Conservation (phyloP, 2,888 invertebrate species). For the Linnaemya tessellans region DNA sequence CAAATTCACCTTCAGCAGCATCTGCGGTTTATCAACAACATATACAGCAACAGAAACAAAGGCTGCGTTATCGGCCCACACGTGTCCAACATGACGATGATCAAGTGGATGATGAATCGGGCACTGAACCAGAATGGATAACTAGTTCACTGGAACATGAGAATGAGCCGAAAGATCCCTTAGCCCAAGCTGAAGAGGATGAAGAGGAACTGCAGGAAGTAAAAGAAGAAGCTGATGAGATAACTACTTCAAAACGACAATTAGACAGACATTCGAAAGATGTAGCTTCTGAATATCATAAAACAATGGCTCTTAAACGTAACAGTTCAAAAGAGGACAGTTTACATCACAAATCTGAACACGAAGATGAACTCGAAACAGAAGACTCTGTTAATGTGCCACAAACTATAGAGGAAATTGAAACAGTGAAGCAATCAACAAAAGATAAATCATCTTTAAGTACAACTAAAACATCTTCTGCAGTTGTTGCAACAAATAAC, state of each 20-base stretch:
- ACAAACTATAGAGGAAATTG: conserved; percentile 79
- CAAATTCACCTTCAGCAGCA: conserved; percentile 70
- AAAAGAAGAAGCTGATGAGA: conserved; percentile 69
- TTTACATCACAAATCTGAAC: conserved; percentile 44
- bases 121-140: conserved; percentile 75
- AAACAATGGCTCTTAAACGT: conserved; percentile 59
- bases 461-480: conserved; percentile 30
- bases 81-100: conserved; percentile 52
- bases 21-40: conserved; percentile 73
- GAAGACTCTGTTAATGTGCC: conserved; percentile 71
- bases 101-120: conserved; percentile 68
- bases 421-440: conserved; percentile 74
- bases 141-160: conserved; percentile 74
- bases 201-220: conserved; percentile 52
- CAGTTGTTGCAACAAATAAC: conserved; percentile 38
- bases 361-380: conserved; percentile 52
- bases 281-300: conserved; percentile 44
- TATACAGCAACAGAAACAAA: conserved; percentile 75
- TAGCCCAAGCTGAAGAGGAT: conserved; percentile 49
- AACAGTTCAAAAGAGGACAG: conserved; percentile 68
- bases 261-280: conserved; percentile 51
- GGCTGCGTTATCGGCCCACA: conserved; percentile 65
- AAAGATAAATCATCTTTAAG: conserved; percentile 40
- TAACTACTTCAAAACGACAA: conserved; percentile 18
- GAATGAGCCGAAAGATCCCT: conserved; percentile 58